These are phyloP conservation scores for Dione juno DNA, from an alignment of 2,888 invertebrate species.

Conservation along the genomic window DNA sequence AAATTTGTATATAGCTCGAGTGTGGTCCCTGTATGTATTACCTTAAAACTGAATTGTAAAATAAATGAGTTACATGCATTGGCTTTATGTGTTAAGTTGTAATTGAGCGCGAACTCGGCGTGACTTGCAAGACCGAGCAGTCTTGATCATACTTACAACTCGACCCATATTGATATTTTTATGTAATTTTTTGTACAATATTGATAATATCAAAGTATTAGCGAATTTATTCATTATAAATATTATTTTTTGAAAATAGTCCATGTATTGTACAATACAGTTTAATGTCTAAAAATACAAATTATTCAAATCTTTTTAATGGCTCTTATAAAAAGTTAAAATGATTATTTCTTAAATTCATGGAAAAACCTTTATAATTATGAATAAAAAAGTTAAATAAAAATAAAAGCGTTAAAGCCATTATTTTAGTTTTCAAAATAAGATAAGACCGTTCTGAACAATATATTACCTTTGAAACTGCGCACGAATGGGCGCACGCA, in stretches of 20 bases:
- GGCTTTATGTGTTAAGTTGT: constrained; percentile 43
- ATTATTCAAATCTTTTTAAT: too few species aligned
- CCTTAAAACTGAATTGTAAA: constrained; percentile 45
- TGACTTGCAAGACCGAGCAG: constrained; percentile 19
- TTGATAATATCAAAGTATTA: background rate
- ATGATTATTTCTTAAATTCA: background rate
- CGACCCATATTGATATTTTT: constrained; percentile 17
- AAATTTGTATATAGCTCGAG: constrained; percentile 21
- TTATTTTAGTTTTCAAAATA: constrained; percentile 41
- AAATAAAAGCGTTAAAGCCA: constrained; percentile 23
- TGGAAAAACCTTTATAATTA: background rate
- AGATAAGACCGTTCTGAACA: constrained; percentile 39
- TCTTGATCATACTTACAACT: constrained; percentile 23
- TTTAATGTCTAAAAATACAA: too few species aligned
- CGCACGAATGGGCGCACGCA: constrained; percentile 32
- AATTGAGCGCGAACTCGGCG: constrained; percentile 45
- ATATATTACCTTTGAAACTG: constrained; percentile 39
- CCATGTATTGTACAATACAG: too few species aligned
- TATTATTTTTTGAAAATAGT: background rate
- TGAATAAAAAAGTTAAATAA: background rate
- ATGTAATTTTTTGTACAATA: constrained; percentile 5
- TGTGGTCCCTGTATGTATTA: constrained; percentile 45
- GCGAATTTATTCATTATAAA: background rate
- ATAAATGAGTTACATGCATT: constrained; percentile 38
- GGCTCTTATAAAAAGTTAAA: too few species aligned